Evolutionary conservation across 2,888 invertebrate species (phyloP), one percentile per base, ranked within the genome.

Genomic region (Ichneumoninae sp.): DNA sequence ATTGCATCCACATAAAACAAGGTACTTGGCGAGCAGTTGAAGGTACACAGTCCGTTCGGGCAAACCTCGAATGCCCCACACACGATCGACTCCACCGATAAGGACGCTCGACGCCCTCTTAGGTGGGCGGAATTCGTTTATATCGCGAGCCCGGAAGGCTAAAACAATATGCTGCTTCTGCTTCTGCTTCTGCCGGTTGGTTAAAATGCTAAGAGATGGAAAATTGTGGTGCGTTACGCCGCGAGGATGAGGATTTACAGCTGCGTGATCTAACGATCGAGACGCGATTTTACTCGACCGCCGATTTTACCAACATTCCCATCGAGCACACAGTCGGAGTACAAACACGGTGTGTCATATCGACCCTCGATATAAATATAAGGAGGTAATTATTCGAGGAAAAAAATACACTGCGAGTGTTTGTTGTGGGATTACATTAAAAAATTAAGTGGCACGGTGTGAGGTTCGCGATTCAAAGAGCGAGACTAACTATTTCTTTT

Each of bases 101-200:
- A 88, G 83, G 68, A 74, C 44, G 44, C 60, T 69, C 83, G 80
- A 52, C 84, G 83, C 86, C 81, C 83, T 86, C 86, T 87, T 84
- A 89, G 91, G 91, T 91, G 91, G 91, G 92, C 92, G 93, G 91
- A 92, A 92, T 92, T 87, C 89, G 87, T 90, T 90, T 90, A 83
- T 83, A 87, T 87, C 74, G 6, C 70, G 77, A 82, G 82, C 81
- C 86, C 88, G 86, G 86, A 87, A 87, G 87, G 86, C 87, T 83
- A 80, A 85, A 87, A 87, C 87, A 87, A 87, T 86, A 83, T 86
- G 85, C 74, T 30, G 33, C 63, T 63, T 63, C 63, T 63, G 63
- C 63, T 63, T 60, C 60, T 47, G 44, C 44, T 74, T 16, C 44
- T 78, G 83, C 85, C 50, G 81, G n/a, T 40, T 71, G 44, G 44